Base-by-base conservation (phyloP, 2,888 invertebrate species). In the Sylvicola cinctus region DNA sequence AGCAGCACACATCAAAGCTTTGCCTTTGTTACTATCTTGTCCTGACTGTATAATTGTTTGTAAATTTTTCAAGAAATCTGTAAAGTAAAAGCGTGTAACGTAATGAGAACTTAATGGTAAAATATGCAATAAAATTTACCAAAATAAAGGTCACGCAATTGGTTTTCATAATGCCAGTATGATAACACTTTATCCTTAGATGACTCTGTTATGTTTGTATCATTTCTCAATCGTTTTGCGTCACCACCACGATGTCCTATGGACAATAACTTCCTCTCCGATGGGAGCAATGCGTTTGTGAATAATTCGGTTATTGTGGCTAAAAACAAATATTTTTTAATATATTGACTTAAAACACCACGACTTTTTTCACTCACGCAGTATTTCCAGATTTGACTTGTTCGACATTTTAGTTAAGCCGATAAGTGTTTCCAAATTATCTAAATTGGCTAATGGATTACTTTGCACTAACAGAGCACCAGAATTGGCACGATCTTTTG, bases 121-220 rank as follows among this genome's bases (percentile, higher is more conserved):
- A n/a, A 20, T 12, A 2, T 17, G 6, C 34, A 13, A 20, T 16
- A 14, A 27, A 2, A 54, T 61, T 58, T 39, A 63, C 66, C 64
- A 37, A 67, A 68, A 57, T 84, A 88, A 20, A 66, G 60, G 41
- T 77, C 72, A 51, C 85, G 87, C 2, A 96, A 55, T 46, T 83
- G 76, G 48, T 80, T 79, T 52, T 96, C 96, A 55, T 77, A 95
- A 47, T 76, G 72, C 91, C 93, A 96, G 36, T 70, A 55, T 8
- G 75, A 68, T 12, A 81, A 63, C 39, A 76, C 59, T 42, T 69
- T 72, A 35, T 72, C 64, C 32, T 70, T 60, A 1, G 68, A 63
- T 16, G 71, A 66, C 43, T 73, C 74, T 43, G 74, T 43, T 4
- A 58, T 31, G 2, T 39, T 36, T 0, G 45, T 43, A 13, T 47